These are phyloP conservation scores for Buathra laborator DNA, from an alignment of 2,888 invertebrate genomes.

Conservation along the genomic window DNA sequence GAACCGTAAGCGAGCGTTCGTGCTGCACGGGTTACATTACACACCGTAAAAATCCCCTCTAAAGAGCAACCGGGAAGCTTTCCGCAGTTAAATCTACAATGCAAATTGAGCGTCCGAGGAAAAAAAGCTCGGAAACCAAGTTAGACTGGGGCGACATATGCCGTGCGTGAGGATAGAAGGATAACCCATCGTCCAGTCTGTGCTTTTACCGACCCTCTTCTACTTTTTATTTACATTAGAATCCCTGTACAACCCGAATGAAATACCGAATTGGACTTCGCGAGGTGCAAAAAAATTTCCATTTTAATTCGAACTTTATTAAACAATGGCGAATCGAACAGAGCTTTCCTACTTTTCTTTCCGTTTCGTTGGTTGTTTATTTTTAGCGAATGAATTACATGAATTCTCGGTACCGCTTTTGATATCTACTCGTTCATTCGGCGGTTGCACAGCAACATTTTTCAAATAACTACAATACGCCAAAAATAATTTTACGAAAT, in stretches of 20 bases:
- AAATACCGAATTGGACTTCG: slow-evolving; percentile 72
- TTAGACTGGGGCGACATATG: slow-evolving; percentile 77
- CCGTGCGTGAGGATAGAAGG: slow-evolving; percentile 55
- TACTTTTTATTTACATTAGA: slow-evolving; percentile 62
- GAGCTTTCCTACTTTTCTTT: neutral
- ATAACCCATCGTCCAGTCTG: neutral
- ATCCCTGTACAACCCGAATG: slow-evolving; percentile 70
- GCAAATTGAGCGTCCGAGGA: slow-evolving; percentile 75
- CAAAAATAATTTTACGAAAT: too few species aligned
- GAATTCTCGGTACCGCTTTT: neutral
- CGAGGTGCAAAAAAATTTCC: slow-evolving; percentile 71
- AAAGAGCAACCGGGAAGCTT: slow-evolving; percentile 75
- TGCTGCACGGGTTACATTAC: slow-evolving; percentile 68
- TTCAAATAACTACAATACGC: too few species aligned
- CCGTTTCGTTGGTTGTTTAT: neutral
- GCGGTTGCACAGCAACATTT: too few species aligned
- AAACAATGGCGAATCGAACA: slow-evolving; percentile 51
- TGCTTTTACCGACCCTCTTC: slow-evolving; percentile 17
- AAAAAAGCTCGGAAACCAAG: slow-evolving; percentile 73
- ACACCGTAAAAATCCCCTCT: slow-evolving; percentile 74
- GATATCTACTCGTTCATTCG: neutral
- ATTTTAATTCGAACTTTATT: slow-evolving; percentile 76
- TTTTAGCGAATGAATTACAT: neutral
- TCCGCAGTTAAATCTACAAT: slow-evolving; percentile 80
- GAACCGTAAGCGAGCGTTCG: slow-evolving; percentile 57